Base-by-base conservation (phyloP, 2,113 vertebrate species). In the Callospermophilus lateralis region DNA sequence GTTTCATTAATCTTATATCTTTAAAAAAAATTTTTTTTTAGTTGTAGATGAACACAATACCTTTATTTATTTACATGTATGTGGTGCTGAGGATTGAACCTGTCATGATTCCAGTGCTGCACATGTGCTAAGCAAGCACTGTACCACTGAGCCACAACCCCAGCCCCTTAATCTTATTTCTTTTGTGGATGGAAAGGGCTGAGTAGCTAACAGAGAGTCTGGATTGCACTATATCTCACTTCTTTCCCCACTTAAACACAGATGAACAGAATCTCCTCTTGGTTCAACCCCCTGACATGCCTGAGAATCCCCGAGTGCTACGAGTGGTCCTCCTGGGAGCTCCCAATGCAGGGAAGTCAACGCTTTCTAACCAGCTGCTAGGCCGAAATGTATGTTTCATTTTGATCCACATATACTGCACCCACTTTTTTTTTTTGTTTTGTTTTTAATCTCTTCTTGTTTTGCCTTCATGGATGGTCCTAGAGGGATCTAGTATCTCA, bases 261-360 rank as follows among this genome's bases (percentile, higher is more conserved):
- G 98, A 78, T 88, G 98, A 99, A 30, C 99, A 99, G 30, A 48
- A 98, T 1, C 96, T 98, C 1, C 97, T 99, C 51, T 70, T 99
- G 94, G 15, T 72, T 74, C 97, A 98, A 93, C 83, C 28, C 63
- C 99, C 99, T 0, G 98, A 99, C 97, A 99, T 99, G 97, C 99
- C 99, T 1, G 98, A 96, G 68, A 98, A 99, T 89, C 78, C 99
- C n/a, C 99, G 98, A 65, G 96, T 99, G 92, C 98, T 99, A 81
- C 99, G 98, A 96, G 98, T 99, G 19, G 99, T 99, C 28, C 94
- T 99, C 93, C 98, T 99, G 0, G 99, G 99, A 3, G 98, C 99
- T 0, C 99, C 99, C 1, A 99, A 99, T 53, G 99, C 99, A 3
- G 99, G 99, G 20, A 99, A 99, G 94, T 99, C 99, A 53, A 99